Percentiles rank a stretch among this genome's conserved stretches.
These are phyloP conservation scores for Cherax destructor DNA, from an alignment of 1,140 invertebrate genomes.

Conservation along the genomic window DNA sequence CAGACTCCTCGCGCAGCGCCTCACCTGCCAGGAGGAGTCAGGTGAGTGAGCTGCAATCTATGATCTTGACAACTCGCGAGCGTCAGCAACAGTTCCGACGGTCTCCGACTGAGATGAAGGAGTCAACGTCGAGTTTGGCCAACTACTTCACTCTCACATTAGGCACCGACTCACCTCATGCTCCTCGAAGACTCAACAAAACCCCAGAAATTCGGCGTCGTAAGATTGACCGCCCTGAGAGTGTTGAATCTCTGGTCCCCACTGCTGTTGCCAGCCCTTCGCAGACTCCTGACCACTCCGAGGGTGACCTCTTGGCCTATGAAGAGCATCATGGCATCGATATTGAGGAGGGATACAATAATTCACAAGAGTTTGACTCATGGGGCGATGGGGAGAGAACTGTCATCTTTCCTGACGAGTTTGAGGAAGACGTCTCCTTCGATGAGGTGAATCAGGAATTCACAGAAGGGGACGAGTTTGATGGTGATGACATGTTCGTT, in stretches of 20 bases:
- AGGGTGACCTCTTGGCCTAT: constrained; percentile 67
- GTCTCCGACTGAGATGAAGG: constrained; percentile 62
- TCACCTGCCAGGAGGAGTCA: constrained; percentile 64
- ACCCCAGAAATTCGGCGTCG: constrained; percentile 68
- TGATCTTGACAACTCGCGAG: constrained; percentile 63
- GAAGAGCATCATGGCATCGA: constrained; percentile 60
- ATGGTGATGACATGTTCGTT: constrained; percentile 50
- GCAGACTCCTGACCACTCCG: constrained; percentile 66
- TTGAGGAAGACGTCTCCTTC: constrained; percentile 62
- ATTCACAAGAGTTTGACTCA: constrained; percentile 52
- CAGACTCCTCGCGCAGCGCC: constrained; percentile 69
- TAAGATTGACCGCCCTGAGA: constrained; percentile 56
- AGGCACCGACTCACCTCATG: constrained; percentile 68
- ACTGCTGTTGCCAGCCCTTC: constrained; percentile 38
- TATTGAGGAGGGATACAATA: constrained; percentile 38
- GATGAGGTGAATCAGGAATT: constrained; percentile 53
- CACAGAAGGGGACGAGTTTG: constrained; percentile 59
- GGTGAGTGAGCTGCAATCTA: constrained; percentile 68
- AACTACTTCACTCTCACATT: constrained; percentile 72
- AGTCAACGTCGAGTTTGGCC: constrained; percentile 69
- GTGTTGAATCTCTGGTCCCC: constrained; percentile 38
- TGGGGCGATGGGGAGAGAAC: constrained; percentile 50
- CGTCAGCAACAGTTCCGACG: constrained; percentile 65
- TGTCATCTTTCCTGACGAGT: constrained; percentile 48
- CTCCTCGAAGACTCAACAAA: constrained; percentile 69